These are phyloP conservation scores for Gonatopus flavifemur DNA, from an alignment of 1,140 invertebrate genomes.

Conservation along the genomic window DNA sequence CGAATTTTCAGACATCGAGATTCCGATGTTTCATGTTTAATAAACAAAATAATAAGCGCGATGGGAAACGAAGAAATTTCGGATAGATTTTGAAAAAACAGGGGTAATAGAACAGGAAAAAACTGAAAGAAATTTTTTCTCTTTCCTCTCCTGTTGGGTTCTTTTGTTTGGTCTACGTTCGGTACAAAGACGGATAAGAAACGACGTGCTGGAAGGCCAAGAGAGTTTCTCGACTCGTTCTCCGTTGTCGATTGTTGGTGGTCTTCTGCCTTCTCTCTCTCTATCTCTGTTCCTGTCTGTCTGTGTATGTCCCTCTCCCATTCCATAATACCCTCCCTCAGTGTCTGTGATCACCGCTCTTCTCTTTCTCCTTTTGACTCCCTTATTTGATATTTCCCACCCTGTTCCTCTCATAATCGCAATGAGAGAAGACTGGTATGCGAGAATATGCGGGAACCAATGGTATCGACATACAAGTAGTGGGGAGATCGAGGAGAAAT, in stretches of 20 bases:
- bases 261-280: too few relatives aligned
- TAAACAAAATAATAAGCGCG: too few relatives aligned
- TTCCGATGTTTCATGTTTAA: too few relatives aligned
- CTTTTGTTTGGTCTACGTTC: conserved; percentile 41
- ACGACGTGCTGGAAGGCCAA: conserved; percentile 27
- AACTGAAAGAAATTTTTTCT: background rate
- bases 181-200: conserved; percentile 32
- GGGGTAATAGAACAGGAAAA: conserved; percentile 2
- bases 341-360: too few relatives aligned
- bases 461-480: conserved; percentile 12
- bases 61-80: background rate
- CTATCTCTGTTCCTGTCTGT: background rate
- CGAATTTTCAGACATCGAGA: too few relatives aligned
- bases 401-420: too few relatives aligned
- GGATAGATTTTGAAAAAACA: conserved; percentile 10
- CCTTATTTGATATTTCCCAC: too few relatives aligned
- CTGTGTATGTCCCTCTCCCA: too few relatives aligned
- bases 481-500: background rate
- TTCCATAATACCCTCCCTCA: too few relatives aligned
- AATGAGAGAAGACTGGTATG: conserved; percentile 34
- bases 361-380: too few relatives aligned
- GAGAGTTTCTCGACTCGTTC: conserved; percentile 32
- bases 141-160: conserved; percentile 18
- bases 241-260: conserved; percentile 40
- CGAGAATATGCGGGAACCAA: conserved; percentile 31